Conservation (phyloP, 37 sponge, comb jelly and placozoan species). For the Corticium candelabrum region DNA sequence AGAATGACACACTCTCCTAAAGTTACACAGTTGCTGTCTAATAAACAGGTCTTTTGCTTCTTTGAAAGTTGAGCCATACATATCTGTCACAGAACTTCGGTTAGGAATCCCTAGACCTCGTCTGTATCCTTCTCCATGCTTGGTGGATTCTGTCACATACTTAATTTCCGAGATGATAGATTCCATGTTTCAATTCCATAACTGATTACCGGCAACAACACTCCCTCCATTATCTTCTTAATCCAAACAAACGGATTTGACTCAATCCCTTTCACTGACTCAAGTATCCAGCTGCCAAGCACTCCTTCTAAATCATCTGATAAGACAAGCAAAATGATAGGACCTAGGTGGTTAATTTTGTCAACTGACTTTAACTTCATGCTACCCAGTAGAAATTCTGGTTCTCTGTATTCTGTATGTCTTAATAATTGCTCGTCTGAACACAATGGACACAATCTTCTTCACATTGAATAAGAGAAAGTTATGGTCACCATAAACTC, state of each 20-base stretch:
- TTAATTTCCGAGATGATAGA: background rate
- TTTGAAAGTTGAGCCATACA: background rate
- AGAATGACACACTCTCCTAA: background rate
- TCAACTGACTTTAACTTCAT: background rate
- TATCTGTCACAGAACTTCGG: background rate
- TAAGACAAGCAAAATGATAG: background rate
- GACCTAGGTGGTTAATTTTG: background rate
- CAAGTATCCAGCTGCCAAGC: background rate
- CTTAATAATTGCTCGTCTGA: no score
- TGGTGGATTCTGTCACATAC: no score
- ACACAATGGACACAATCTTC: background rate
- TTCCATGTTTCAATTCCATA: background rate
- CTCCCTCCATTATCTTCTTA: background rate
- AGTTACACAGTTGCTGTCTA: background rate
- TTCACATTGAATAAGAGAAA: background rate
- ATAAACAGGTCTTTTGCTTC: background rate
- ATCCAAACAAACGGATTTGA: background rate
- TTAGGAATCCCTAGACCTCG: background rate
- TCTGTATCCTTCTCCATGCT: no score
- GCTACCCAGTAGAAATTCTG: no score
- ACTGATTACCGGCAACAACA: background rate
- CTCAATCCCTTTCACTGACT: background rate
- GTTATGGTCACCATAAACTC: background rate
- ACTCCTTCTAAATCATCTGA: background rate
- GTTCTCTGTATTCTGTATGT: no score